These are phyloP conservation scores for Cinclus cinclus DNA, from an alignment of 2,113 vertebrate genomes.

Conservation along the genomic window DNA sequence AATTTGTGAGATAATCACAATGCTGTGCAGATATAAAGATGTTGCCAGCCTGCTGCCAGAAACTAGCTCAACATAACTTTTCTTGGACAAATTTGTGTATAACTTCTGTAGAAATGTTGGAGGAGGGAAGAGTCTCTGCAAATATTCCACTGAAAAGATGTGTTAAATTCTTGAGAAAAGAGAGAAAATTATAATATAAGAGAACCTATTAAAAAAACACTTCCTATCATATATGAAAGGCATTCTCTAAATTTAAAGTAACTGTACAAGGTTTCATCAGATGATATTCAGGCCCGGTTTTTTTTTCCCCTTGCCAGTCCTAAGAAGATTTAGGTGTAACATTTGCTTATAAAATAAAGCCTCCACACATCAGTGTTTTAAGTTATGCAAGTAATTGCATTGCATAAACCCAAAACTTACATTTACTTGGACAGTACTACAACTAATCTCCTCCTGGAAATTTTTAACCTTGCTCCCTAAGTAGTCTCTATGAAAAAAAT, in stretches of 20 bases:
- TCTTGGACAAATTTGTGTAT: neutral
- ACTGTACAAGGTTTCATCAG: neutral
- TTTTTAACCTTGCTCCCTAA: neutral
- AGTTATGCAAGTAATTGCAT: neutral
- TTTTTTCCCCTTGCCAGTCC: neutral
- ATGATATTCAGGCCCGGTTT: neutral
- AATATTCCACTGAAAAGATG: neutral
- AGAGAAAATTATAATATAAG: neutral
- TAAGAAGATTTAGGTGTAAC: neutral
- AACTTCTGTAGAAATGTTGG: neutral
- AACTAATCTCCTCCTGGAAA: neutral
- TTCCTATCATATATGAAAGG: neutral
- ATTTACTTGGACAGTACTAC: neutral
- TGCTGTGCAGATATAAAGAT: neutral
- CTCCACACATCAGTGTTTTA: neutral
- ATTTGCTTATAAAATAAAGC: neutral
- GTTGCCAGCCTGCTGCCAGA: neutral
- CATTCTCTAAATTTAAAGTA: neutral
- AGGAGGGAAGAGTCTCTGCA: neutral
- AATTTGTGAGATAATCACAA: conserved; percentile 25
- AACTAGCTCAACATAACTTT: neutral
- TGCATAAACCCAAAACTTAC: neutral
- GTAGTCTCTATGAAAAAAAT: neutral
- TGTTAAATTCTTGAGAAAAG: neutral
- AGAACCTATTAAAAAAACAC: neutral